These are phyloP conservation scores for Dendrolimus pini DNA, from an alignment of 2,888 invertebrate species.

Conservation along the genomic window DNA sequence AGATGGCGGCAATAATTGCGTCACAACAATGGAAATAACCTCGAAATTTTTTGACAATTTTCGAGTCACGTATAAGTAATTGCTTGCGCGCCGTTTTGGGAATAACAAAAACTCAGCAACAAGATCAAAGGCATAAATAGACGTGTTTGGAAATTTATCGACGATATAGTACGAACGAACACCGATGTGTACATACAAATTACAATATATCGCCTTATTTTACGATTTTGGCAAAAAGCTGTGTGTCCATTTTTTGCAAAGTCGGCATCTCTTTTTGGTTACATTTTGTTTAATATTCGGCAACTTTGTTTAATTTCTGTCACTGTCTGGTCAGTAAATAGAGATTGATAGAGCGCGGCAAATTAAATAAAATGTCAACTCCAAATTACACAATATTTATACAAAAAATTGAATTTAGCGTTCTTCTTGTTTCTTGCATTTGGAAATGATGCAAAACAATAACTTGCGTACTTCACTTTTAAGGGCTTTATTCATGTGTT, in stretches of 20 bases:
- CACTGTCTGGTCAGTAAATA: too few relatives aligned
- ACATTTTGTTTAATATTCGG: too few relatives aligned
- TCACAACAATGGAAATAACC: constrained; percentile 36
- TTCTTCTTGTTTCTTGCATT: too few relatives aligned
- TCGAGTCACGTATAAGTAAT: constrained; percentile 66
- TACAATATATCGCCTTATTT: constrained; percentile 9
- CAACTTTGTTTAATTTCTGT: too few relatives aligned
- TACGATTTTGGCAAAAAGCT: neutral
- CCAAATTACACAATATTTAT: too few relatives aligned
- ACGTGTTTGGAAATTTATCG: constrained; percentile 71
- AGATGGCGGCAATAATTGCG: constrained; percentile 30
- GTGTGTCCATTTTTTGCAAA: neutral
- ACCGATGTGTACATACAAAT: constrained; percentile 48
- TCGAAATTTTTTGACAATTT: constrained; percentile 51
- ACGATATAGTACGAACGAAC: constrained; percentile 29
- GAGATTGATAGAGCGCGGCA: too few relatives aligned
- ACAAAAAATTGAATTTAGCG: too few relatives aligned
- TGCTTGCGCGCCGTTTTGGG: constrained; percentile 51
- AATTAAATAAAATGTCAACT: too few relatives aligned
- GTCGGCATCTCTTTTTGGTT: neutral
- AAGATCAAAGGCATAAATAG: constrained; percentile 72
- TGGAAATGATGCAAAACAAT: too few relatives aligned
- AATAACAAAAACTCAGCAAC: constrained; percentile 62
- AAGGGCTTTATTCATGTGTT: too few relatives aligned
- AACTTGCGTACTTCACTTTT: too few relatives aligned